phyloP scores from a whole-genome alignment of 1,140 invertebrate species.

The Asbolus verrucosus region DNA sequence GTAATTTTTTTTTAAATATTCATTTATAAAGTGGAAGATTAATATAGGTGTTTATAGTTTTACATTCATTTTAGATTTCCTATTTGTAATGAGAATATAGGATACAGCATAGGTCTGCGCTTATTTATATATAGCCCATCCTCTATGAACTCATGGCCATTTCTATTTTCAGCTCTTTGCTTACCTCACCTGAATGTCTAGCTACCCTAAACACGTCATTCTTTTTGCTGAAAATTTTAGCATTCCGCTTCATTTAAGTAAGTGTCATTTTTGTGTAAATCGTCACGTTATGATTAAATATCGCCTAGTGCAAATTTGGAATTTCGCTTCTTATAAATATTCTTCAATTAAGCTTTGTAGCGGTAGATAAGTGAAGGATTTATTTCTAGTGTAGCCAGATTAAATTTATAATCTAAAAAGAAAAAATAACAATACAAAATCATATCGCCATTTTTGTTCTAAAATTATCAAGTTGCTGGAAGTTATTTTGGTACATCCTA shows the following conservation, averaged over 20 bases:
- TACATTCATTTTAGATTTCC: slow-evolving; percentile 16
- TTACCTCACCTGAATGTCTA: slow-evolving; percentile 45
- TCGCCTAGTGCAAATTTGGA: too few species aligned
- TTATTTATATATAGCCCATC: slow-evolving; percentile 46
- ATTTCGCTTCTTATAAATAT: too few species aligned
- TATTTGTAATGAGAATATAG: slow-evolving; percentile 29
- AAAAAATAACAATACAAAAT: slow-evolving; percentile 19
- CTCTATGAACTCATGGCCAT: slow-evolving; percentile 46
- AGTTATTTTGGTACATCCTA: slow-evolving; percentile 33
- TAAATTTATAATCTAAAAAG: neutral
- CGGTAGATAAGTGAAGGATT: too few species aligned
- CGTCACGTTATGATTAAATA: slow-evolving; percentile 1
- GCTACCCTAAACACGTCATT: slow-evolving; percentile 35
- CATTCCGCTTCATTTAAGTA: slow-evolving; percentile 13
- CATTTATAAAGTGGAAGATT: neutral
- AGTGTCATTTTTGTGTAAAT: neutral
- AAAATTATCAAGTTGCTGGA: slow-evolving; percentile 33
- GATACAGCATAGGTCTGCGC: slow-evolving; percentile 39
- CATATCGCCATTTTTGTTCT: slow-evolving; percentile 34
- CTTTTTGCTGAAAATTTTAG: slow-evolving; percentile 13
- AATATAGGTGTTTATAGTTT: slow-evolving; percentile 10
- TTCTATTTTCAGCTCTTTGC: slow-evolving; percentile 47
- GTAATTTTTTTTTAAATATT: slow-evolving; percentile 10
- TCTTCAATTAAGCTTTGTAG: too few species aligned
- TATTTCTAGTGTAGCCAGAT: too few species aligned